Evolutionary conservation across 1,140 invertebrate species (phyloP), one percentile per base, ranked within the genome.

Genomic region (Paraescarpia echinospica): DNA sequence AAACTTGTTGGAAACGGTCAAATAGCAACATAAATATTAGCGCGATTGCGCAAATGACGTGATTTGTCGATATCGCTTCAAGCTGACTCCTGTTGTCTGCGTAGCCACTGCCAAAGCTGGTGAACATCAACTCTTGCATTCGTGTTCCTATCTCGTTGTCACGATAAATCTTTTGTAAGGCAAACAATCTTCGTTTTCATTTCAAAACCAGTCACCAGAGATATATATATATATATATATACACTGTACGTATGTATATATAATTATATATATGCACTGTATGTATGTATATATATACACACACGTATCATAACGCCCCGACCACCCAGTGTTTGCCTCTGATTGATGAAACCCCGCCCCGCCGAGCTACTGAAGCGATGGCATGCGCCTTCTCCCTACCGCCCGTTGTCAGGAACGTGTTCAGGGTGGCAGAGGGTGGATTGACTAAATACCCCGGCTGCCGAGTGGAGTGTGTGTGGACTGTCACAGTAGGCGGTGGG

Each of bases 1-100:
- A n/a, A n/a, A n/a, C n/a, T n/a, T n/a, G n/a, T n/a, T n/a, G n/a
- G n/a, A n/a, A n/a, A n/a, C n/a, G n/a, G n/a, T n/a, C n/a, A n/a
- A n/a, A n/a, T n/a, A n/a, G n/a, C n/a, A n/a, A n/a, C n/a, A n/a
- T n/a, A n/a, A n/a, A n/a, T n/a, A 77, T 77, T 77, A 77, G 59
- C 14, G 59, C 59, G 59, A 77, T 77, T 77, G 59, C 59, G 59
- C 59, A 77, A 77, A 77, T 77, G 59, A 77, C 59, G 59, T 77
- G 59, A 77, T 77, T 77, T 77, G 59, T 77, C 59, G 59, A 77
- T 77, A 77, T 77, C 59, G 59, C 59, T 77, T 77, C 27, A 77
- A 6, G 59, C 27, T 14, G 22, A 27, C 59, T 77, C 22, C 59
- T 27, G 59, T 77, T 77, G 22, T 77, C 59, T 77, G 59, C 8